A percentile compares a stretch with the other conserved stretches of the same genome.
Conservation (phyloP, 1,140 invertebrate species). For the Tetramorium parvispinum region DNA sequence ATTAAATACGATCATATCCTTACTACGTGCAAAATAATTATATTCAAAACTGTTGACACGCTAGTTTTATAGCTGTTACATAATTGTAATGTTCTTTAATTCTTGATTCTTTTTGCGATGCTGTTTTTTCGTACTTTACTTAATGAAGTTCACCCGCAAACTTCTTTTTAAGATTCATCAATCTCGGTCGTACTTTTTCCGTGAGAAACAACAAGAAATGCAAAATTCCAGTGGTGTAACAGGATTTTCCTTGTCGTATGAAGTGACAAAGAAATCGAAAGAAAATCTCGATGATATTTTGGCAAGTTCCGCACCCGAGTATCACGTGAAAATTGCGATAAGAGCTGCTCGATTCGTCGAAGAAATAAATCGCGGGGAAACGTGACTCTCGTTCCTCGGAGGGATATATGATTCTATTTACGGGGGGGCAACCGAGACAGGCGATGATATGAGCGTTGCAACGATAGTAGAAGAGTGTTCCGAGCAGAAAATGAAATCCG, state of each 20-base stretch:
- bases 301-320: background rate
- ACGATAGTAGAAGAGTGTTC: background rate
- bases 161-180: background rate
- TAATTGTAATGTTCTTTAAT: background rate
- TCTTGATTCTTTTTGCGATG: background rate
- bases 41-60: background rate
- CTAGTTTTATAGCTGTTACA: background rate
- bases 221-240: background rate
- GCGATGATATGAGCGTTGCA: slow-evolving; percentile 13
- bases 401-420: slow-evolving; percentile 59
- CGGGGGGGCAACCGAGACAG: slow-evolving; percentile 26
- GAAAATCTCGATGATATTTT: slow-evolving; percentile 31
- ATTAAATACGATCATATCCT: background rate
- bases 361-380: slow-evolving; percentile 56
- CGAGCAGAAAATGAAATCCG: slow-evolving; percentile 24
- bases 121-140: background rate
- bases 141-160: background rate
- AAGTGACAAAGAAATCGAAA: slow-evolving; percentile 21
- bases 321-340: slow-evolving; percentile 33
- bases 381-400: slow-evolving; percentile 29
- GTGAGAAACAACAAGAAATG: background rate
- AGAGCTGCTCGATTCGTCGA: slow-evolving; percentile 31
- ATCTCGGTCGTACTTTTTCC: background rate
- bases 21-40: background rate
- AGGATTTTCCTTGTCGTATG: slow-evolving; percentile 4